Base-by-base conservation (phyloP, 1,140 invertebrate species). In the Spodoptera frugiperda region DNA sequence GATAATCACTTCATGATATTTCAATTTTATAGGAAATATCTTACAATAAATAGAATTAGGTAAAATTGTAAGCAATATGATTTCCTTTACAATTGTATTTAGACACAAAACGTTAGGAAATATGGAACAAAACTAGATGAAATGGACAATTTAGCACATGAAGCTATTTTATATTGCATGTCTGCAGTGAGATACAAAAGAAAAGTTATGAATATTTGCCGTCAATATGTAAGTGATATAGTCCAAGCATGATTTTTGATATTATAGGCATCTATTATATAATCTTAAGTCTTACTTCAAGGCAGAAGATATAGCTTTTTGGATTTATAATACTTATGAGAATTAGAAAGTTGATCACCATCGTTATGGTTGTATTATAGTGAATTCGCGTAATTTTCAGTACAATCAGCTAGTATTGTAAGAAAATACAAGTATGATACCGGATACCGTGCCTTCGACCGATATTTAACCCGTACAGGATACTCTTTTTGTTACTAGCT, bases 1-100 rank as follows among this genome's bases (percentile, higher is more conserved):
- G 39, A 55, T 73, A 48, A 48, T 44, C 39, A 73, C 70, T 57
- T 46, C 39, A 65, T 8, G 44, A 57, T 73, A 72, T 48, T 48
- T 55, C 53, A 57, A 48, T 73, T 48, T 73, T 48, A 59, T 73
- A 57, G 17, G 54, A 48, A 73, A 73, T 59, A 25, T 73, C 21
- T 6, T 73, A 61, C 72, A 85, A 77, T 79, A 81, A 78, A 82
- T 84, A 79, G 72, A 72, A 44, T 82, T 82, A 81, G 82, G 63
- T 82, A 82, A 81, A 82, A 79, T 85, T 82, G 54, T 83, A 82
- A 83, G 80, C 80, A 82, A 84, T 82, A 84, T 61, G 76, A 59
- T 73, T 75, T 75, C 78, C 67, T 68, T 78, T 68, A 71, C 76
- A 81, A 78, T 70, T 55, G 15, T 74, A 54, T n/a, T 78, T 79